A percentile compares a stretch with the other conserved stretches of the same genome.
Conservation (phyloP, 2,888 invertebrate genomes). For the Isotomurus palustris region DNA sequence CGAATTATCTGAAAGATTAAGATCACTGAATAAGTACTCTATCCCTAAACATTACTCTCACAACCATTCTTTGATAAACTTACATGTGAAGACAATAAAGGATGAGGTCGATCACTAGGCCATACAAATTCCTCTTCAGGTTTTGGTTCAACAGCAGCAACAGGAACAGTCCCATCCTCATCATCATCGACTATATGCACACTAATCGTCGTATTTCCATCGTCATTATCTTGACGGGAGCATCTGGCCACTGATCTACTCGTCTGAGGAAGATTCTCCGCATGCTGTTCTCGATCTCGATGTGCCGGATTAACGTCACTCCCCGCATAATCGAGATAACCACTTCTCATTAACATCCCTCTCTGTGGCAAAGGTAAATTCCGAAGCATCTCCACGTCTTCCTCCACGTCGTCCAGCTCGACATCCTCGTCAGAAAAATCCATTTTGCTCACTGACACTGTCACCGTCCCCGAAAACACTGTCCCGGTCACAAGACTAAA, state of each 20-base stretch:
- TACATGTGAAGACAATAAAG: slow-evolving; percentile 30
- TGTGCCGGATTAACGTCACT: neutral
- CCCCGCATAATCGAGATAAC: neutral
- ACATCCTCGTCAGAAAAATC: no score
- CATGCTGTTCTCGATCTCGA: neutral
- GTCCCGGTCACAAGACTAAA: no score
- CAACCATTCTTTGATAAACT: neutral
- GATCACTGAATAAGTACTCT: neutral
- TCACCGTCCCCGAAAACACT: no score
- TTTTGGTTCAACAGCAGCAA: neutral
- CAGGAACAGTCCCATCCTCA: neutral
- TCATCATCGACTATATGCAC: no score
- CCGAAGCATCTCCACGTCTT: no score
- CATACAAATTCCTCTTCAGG: slow-evolving; percentile 1
- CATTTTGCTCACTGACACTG: no score
- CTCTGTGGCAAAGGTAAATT: no score
- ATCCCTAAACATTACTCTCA: neutral
- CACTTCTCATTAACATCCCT: no score
- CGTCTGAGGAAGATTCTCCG: neutral
- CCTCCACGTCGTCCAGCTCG: no score
- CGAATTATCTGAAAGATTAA: slow-evolving; percentile 18
- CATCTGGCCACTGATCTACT: neutral
- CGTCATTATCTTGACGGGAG: neutral
- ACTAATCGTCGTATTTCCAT: no score
- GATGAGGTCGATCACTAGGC: slow-evolving; percentile 14